Evolutionary conservation across 2,797 vertebrate genomes (phyloP).

Genomic region (Mastacembelus armatus): DNA sequence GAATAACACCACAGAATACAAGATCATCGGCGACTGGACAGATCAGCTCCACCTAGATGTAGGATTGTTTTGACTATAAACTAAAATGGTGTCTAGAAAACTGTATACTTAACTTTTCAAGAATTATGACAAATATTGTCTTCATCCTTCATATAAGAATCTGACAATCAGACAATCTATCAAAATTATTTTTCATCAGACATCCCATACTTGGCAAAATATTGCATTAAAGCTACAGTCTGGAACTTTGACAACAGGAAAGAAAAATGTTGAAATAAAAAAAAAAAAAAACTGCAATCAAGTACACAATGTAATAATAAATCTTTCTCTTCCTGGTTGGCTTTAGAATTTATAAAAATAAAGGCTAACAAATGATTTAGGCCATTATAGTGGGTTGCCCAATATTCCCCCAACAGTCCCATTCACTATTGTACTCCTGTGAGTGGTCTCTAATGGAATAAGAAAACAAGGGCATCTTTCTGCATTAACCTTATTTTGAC

Average conservation of each 20-base stretch:
- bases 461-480: constrained; percentile 14
- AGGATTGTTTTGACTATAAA: constrained; percentile 52
- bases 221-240: too few relatives aligned
- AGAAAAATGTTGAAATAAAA: background rate
- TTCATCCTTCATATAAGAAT: background rate
- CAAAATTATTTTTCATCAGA: background rate
- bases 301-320: too few relatives aligned
- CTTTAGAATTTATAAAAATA: constrained; percentile 17
- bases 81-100: background rate
- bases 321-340: too few relatives aligned
- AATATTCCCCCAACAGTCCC: constrained; percentile 10
- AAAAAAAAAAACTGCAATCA: background rate
- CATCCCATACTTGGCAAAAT: background rate
- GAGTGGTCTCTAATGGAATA: background rate
- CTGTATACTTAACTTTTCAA: background rate
- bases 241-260: background rate
- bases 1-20: constrained; percentile 89
- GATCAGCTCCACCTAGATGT: constrained; percentile 92
- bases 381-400: background rate
- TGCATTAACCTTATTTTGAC: constrained; percentile 18
- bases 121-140: too few relatives aligned
- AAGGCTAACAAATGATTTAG: background rate
- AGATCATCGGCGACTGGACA: constrained; percentile 93
- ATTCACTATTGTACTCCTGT: background rate
- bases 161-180: background rate